Evolutionary conservation across 2,888 invertebrate genomes (phyloP), one percentile per base, ranked within the genome.

Genomic region (Timema podura): DNA sequence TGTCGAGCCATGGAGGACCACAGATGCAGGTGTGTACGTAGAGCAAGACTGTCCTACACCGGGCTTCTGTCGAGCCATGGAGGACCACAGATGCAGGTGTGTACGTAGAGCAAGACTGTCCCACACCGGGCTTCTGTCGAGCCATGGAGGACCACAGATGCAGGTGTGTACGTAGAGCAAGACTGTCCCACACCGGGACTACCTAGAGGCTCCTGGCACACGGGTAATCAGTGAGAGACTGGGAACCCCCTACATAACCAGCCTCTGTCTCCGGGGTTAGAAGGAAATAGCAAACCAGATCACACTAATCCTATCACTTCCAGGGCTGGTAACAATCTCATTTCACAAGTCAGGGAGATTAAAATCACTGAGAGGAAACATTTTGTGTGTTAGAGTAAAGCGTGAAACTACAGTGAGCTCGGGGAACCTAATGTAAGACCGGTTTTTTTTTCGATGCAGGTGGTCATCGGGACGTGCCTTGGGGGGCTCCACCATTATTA

Each of bases 401-500:
- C n/a, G 51, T 49, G 51, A 49, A 13, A 2, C 3, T 49, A 49
- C 11, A n/a, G 11, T 61, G 44, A 15, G 16, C 45, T 6, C n/a
- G 0, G n/a, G 44, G 46, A 64, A 79, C 76, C 30, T 30, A 30
- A 30, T 30, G 30, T 30, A 30, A 30, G 30, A 30, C 30, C 30
- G 2, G 1, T 30, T 30, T 30, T 30, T 30, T 30, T 30, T 30
- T 30, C 79, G 79, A 51, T 90, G 92, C 77, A 89, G 86, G 75
- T 88, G 90, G 85, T 90, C 91, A 0, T 85, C 90, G 65, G 95
- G 95, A 0, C 91, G 90, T 78, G 91, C 90, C 0, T 79, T 93
- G 30, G 95, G 95, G 0, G 95, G 95, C 0, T 89, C 90, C 5
- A 92, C 92, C 47, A 89, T 92, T 6, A 89, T 93, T 6, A 95